phyloP scores from a whole-genome alignment of 1,140 invertebrate species.

The Pristionchus pacificus region DNA sequence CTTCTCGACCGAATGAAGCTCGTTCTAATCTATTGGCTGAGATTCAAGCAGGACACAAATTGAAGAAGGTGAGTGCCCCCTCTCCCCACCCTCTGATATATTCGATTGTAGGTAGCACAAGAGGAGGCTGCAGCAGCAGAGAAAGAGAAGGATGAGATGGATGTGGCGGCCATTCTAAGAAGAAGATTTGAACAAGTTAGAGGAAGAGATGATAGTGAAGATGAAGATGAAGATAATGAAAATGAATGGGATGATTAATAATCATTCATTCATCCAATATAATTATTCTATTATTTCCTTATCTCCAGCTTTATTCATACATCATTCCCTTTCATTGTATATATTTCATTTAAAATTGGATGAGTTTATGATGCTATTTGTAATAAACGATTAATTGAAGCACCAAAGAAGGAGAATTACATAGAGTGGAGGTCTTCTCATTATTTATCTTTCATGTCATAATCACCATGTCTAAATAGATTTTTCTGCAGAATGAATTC shows the following conservation, averaged over 20 bases:
- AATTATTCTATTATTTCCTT: slow-evolving; percentile 1
- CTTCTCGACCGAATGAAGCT: background rate
- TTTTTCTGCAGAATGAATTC: too few relatives aligned
- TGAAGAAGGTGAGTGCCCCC: slow-evolving; percentile 39
- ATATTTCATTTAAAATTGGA: slow-evolving; percentile 8
- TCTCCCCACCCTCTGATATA: too few relatives aligned
- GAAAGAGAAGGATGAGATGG: slow-evolving; percentile 18
- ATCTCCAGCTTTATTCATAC: slow-evolving; percentile 12
- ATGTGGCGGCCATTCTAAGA: slow-evolving; percentile 50
- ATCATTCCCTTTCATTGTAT: background rate
- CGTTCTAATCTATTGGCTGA: slow-evolving; percentile 40
- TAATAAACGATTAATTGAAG: too few relatives aligned
- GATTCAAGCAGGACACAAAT: slow-evolving; percentile 44
- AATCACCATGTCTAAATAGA: too few relatives aligned
- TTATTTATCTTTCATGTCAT: too few relatives aligned
- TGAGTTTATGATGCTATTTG: too few relatives aligned
- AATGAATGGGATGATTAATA: slow-evolving; percentile 39
- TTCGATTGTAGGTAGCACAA: slow-evolving; percentile 9
- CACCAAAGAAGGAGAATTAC: too few relatives aligned
- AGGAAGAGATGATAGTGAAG: slow-evolving; percentile 26
- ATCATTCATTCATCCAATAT: background rate
- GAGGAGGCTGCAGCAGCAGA: slow-evolving; percentile 37
- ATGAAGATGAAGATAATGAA: slow-evolving; percentile 29
- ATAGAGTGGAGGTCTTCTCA: too few relatives aligned
- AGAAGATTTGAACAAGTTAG: slow-evolving; percentile 50